phyloP scores from a whole-genome alignment of 1,140 invertebrate genomes.

The Notospermus geniculatus region DNA sequence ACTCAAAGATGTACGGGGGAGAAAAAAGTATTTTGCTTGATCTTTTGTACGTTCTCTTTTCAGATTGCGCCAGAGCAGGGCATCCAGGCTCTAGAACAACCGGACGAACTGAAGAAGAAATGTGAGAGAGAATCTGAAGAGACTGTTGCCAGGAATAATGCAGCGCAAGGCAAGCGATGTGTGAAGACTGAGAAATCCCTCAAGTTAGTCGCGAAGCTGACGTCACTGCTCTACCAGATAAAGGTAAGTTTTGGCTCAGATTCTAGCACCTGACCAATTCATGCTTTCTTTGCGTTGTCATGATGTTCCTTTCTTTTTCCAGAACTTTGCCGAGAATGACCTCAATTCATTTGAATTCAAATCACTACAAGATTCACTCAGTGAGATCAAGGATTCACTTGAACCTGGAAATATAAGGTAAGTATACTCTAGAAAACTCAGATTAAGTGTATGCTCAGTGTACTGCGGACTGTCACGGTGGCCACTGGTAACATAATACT shows the following conservation, averaged over 20 bases:
- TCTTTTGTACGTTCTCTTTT: no score
- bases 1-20: no score
- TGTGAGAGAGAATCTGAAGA: slow-evolving; percentile 79
- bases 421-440: slow-evolving; percentile 18
- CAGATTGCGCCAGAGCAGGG: slow-evolving; percentile 81
- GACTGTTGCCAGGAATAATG: slow-evolving; percentile 77
- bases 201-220: slow-evolving; percentile 80
- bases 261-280: no score
- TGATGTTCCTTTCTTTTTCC: slow-evolving; percentile 32
- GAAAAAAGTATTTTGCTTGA: no score
- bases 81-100: slow-evolving; percentile 81
- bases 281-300: not conserved
- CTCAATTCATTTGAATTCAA: slow-evolving; percentile 88
- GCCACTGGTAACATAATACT: no score
- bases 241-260: no score
- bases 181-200: slow-evolving; percentile 57
- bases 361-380: slow-evolving; percentile 87
- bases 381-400: slow-evolving; percentile 80
- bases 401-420: slow-evolving; percentile 71
- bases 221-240: slow-evolving; percentile 87
- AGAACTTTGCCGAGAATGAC: slow-evolving; percentile 84
- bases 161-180: slow-evolving; percentile 54
- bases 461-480: no score
- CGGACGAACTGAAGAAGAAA: slow-evolving; percentile 80
- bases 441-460: no score